These are phyloP conservation scores for Oxystoma pomonae DNA, from an alignment of 2,888 invertebrate genomes.

Conservation along the genomic window DNA sequence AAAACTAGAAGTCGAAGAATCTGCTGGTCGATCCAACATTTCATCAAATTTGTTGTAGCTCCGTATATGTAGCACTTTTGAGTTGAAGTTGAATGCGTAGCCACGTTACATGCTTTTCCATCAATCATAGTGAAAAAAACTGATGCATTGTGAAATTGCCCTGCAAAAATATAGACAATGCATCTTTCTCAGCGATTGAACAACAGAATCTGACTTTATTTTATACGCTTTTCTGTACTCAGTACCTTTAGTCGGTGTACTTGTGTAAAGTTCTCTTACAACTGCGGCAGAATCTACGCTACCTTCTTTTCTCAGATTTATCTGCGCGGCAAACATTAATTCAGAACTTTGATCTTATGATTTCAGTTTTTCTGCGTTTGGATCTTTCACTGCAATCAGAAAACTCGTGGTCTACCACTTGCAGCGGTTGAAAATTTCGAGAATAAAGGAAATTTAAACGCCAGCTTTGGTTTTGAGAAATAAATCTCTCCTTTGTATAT, in stretches of 20 bases:
- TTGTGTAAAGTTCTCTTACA: background rate
- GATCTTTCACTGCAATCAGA: constrained; percentile 3
- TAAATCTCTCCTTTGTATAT: too few species aligned
- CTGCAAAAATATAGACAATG: background rate
- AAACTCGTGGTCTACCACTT: constrained; percentile 5
- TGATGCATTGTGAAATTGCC: background rate
- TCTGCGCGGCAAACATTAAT: background rate
- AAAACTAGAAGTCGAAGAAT: constrained; percentile 1
- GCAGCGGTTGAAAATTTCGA: background rate
- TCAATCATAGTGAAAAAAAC: background rate
- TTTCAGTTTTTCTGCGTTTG: constrained; percentile 6
- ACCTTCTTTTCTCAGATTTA: background rate
- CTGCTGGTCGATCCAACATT: background rate
- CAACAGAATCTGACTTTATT: background rate
- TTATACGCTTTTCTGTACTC: background rate
- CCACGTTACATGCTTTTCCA: background rate
- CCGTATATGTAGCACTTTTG: background rate
- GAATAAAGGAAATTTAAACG: too few species aligned
- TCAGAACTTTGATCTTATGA: too few species aligned
- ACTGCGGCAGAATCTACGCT: background rate
- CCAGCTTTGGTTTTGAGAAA: too few species aligned
- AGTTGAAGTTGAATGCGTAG: background rate
- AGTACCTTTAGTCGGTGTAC: background rate
- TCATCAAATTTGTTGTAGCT: background rate
- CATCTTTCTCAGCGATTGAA: background rate